phyloP scores from a whole-genome alignment of 1,140 invertebrate species.

The Brachionus koreanus region DNA sequence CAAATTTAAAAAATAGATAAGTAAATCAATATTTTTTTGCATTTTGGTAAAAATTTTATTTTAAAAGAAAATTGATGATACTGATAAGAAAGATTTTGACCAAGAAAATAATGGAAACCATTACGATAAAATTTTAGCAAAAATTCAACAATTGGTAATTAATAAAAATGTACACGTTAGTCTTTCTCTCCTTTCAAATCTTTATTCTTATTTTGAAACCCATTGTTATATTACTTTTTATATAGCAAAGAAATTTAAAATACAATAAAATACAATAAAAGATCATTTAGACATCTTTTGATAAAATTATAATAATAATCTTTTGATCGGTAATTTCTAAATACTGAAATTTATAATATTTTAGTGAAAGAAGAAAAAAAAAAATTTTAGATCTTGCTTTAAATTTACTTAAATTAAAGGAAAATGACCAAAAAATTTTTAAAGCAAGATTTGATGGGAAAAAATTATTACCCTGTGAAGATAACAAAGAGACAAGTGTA shows the following conservation, averaged over 20 bases:
- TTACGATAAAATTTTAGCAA: neutral
- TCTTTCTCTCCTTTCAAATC: neutral
- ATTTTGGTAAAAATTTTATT: neutral
- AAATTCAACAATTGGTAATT: neutral
- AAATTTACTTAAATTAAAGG: neutral
- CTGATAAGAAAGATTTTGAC: neutral
- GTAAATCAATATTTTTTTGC: neutral
- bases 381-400: neutral
- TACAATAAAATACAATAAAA: too few relatives aligned
- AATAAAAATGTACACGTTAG: neutral
- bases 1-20: neutral
- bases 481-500: neutral
- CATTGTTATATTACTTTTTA: neutral
- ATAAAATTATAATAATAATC: too few relatives aligned
- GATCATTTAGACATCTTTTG: too few relatives aligned
- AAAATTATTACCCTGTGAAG: neutral
- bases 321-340: too few relatives aligned
- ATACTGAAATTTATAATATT: too few relatives aligned
- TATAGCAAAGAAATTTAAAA: too few relatives aligned
- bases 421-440: neutral
- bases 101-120: neutral
- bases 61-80: neutral
- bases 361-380: neutral
- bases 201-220: neutral
- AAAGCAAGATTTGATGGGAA: neutral